Evolutionary conservation across 2,113 vertebrate species (phyloP), one percentile per base, ranked within the genome.

Genomic region (Grammomys surdaster): DNA sequence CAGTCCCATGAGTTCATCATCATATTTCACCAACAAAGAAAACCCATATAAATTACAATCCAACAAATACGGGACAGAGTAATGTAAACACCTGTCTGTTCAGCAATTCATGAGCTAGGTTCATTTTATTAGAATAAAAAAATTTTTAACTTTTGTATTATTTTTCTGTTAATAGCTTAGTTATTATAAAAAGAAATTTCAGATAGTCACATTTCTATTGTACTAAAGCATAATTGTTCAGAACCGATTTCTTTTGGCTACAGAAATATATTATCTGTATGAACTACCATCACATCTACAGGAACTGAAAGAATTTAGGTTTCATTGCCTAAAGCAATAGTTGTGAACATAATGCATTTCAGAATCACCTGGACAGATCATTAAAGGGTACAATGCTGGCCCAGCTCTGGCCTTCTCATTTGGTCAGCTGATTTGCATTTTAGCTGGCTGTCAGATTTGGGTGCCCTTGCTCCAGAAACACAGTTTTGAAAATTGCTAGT

Each of bases 71-170:
- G 19, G 24, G 81, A 28, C 24, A 24, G 46, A 65, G 0, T 67
- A 90, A 95, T 20, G 5, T 70, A 95, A 97, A 80, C 0, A 73
- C 8, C 69, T 58, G 95, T 97, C 10, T 54, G 51, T 5, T 77
- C 22, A 77, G 28, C 20, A 54, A 56, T n/a, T 4, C 33, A 90
- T 84, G 0, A 96, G 0, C 4, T 58, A 96, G 94, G 69, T 43
- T 91, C 0, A 19, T 67, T 40, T 16, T 75, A 65, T 89, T 31
- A 51, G 17, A 81, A 58, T 80, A 72, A 80, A 69, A 69, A 58
- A 80, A 13, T 67, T 43, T 67, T 51, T 36, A 58, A 54, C 3
- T 0, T 56, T 89, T 93, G 51, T 9, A 82, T 17, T 58, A 86
- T 12, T 92, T 72, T 85, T 48, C 87, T 63, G 85, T 33, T 0